Evolutionary conservation across 2,888 invertebrate species (phyloP).

Genomic region (Harpalus rubripes): DNA sequence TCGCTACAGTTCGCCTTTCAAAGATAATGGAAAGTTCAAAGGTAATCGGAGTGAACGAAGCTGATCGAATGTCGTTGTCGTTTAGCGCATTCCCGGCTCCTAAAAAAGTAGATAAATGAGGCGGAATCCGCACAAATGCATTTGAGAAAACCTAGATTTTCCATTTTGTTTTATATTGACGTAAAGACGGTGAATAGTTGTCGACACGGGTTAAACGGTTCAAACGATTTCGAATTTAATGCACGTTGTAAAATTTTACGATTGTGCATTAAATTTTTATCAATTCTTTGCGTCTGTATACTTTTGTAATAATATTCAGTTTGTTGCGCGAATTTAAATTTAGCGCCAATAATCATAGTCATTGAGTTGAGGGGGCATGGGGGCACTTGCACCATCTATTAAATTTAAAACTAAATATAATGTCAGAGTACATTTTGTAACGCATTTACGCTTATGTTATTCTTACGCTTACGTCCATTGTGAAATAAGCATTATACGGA

Average conservation of each 20-base stretch:
- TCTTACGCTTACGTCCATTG: no score
- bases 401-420: no score
- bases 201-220: slow-evolving; percentile 59
- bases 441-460: no score
- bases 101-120: slow-evolving; percentile 65
- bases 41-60: slow-evolving; percentile 65
- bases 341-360: slow-evolving; percentile 6
- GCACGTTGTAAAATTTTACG: slow-evolving; percentile 56
- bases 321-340: slow-evolving; percentile 13
- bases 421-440: no score
- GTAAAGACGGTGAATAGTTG: slow-evolving; percentile 41
- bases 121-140: slow-evolving; percentile 58
- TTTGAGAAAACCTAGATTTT: slow-evolving; percentile 56
- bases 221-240: slow-evolving; percentile 53
- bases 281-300: slow-evolving; percentile 38
- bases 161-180: slow-evolving; percentile 61
- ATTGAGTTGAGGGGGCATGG: no score
- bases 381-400: no score
- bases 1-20: slow-evolving; percentile 26
- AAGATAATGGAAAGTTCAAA: slow-evolving; percentile 67
- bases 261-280: slow-evolving; percentile 45
- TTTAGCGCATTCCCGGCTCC: slow-evolving; percentile 53
- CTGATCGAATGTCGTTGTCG: slow-evolving; percentile 65
- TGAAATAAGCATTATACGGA: no score
- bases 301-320: slow-evolving; percentile 39